Percentiles rank a stretch among this genome's conserved stretches.
phyloP scores from a whole-genome alignment of 1,140 invertebrate genomes.

The Orius laevigatus region DNA sequence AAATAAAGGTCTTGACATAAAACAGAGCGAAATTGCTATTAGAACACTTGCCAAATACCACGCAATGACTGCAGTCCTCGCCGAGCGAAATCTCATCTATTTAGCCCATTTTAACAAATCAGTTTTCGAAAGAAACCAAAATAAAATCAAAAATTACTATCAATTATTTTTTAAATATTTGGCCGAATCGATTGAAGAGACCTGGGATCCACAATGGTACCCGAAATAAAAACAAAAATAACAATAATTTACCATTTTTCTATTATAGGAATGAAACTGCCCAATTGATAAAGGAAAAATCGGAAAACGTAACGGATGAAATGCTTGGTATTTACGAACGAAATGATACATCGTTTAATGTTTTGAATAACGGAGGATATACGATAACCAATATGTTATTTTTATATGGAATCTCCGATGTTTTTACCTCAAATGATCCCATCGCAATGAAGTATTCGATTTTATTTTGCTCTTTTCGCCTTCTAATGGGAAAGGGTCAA shows the following conservation, averaged over 20 bases:
- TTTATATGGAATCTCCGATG: neutral
- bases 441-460: neutral
- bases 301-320: neutral
- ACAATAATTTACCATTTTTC: no score
- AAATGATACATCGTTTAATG: slow-evolving; percentile 3
- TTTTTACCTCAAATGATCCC: neutral
- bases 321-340: neutral
- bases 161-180: neutral
- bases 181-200: neutral
- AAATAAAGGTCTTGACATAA: slow-evolving; percentile 1
- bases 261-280: neutral
- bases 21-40: neutral
- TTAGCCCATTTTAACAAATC: no score
- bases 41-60: slow-evolving; percentile 4
- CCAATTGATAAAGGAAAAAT: neutral
- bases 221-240: no score
- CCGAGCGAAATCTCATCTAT: no score
- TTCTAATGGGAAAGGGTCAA: no score
- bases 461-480: neutral
- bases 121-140: no score
- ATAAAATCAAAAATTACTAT: neutral
- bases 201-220: slow-evolving; percentile 1
- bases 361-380: neutral
- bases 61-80: slow-evolving; percentile 2
- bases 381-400: slow-evolving; percentile 2